Percentiles rank a stretch among this genome's conserved stretches.
Evolutionary conservation across 2,113 vertebrate genomes (phyloP).

Genomic region (Spermophilus dauricus): DNA sequence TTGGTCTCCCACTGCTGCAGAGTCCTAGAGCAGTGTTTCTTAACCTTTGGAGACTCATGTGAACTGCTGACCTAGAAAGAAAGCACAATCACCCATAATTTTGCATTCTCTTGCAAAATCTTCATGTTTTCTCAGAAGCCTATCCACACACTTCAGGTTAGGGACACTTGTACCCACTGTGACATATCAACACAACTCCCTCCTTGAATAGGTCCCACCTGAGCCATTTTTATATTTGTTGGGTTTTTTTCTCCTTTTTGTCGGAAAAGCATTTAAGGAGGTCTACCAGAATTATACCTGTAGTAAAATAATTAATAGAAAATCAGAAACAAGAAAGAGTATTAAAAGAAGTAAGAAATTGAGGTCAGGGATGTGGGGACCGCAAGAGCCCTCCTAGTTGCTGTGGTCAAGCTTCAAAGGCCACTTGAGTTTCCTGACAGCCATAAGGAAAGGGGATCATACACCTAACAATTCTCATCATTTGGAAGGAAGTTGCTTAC

Average conservation of each 20-base stretch:
- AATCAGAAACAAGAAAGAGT: background rate
- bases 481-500: background rate
- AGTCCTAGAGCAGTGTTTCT: background rate
- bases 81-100: background rate
- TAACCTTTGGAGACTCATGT: background rate
- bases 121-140: background rate
- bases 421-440: background rate
- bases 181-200: fast-evolving
- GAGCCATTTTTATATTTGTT: background rate
- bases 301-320: constrained; percentile 11
- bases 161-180: background rate
- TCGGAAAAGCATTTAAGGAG: constrained; percentile 44
- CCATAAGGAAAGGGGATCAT: background rate
- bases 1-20: background rate
- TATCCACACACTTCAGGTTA: background rate
- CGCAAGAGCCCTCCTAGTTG: background rate
- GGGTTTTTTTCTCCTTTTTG: background rate
- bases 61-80: background rate
- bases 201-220: background rate
- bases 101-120: background rate
- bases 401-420: background rate
- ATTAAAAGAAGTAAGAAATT: background rate
- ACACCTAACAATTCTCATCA: background rate
- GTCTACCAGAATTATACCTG: background rate
- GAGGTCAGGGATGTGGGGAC: background rate